Evolutionary conservation across 2,113 vertebrate genomes (phyloP).

Genomic region (Oxyura jamaicensis): DNA sequence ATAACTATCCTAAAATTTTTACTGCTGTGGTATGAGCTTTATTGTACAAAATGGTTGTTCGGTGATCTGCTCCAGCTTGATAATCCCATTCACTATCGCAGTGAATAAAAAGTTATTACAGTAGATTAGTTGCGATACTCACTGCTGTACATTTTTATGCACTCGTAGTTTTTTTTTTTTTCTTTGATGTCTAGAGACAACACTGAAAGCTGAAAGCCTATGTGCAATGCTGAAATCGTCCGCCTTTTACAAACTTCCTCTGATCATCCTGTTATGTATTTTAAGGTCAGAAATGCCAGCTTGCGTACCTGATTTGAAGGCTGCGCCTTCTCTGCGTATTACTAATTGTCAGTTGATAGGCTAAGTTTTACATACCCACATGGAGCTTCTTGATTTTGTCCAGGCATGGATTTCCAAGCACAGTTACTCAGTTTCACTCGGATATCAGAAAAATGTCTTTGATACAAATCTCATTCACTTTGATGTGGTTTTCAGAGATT

Average conservation of each 20-base stretch:
- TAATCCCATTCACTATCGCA: not conserved
- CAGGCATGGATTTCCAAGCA: not conserved
- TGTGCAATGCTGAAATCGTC: not conserved
- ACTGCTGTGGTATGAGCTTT: slow-evolving; percentile 7
- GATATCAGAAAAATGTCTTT: not conserved
- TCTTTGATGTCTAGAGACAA: not conserved
- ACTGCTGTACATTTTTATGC: not conserved
- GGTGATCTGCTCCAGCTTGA: not conserved
- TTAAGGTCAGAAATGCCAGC: not conserved
- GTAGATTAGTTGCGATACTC: not conserved
- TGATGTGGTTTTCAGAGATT: not conserved
- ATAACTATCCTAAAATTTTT: slow-evolving; percentile 28
- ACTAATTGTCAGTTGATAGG: not conserved
- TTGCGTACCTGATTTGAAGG: not conserved
- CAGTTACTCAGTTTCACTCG: not conserved
- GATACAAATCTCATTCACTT: not conserved
- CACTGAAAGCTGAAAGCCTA: not conserved
- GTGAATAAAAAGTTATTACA: not conserved
- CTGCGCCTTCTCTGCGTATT: not conserved
- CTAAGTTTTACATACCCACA: not conserved
- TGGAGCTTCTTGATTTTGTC: not conserved
- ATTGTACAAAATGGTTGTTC: slow-evolving; percentile 20
- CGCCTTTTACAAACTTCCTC: not conserved
- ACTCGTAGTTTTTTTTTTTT: not conserved
- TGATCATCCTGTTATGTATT: not conserved